A percentile compares a stretch with the other conserved stretches of the same genome.
phyloP scores from a whole-genome alignment of 2,797 vertebrate species.

The Notoglanidium macrostoma region DNA sequence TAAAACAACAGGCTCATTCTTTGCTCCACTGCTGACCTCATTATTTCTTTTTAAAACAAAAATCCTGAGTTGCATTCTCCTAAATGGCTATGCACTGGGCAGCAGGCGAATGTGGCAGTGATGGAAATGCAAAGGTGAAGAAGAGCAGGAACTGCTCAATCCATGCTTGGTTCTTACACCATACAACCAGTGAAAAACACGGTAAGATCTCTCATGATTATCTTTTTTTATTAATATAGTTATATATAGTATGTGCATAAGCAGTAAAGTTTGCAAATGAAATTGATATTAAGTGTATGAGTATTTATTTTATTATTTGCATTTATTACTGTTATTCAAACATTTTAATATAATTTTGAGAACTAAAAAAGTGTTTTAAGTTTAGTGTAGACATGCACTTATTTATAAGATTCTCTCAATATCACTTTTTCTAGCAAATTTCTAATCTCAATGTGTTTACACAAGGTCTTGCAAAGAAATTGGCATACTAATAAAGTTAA shows the following conservation, averaged over 20 bases:
- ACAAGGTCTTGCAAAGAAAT: background rate
- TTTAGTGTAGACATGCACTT: background rate
- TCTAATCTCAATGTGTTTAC: background rate
- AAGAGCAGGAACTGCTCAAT: conserved; percentile 19
- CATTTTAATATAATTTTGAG: background rate
- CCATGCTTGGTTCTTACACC: conserved; percentile 31
- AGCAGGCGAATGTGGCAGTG: conserved; percentile 49
- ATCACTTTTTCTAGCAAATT: background rate
- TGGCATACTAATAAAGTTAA: background rate
- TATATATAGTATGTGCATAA: background rate
- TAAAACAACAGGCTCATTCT: conserved; percentile 84
- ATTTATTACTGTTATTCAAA: background rate
- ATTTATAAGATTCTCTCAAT: background rate
- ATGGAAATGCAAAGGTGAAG: conserved; percentile 67
- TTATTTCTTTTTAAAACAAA: conserved; percentile 82
- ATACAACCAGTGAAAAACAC: conserved; percentile 67
- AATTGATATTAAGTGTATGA: background rate
- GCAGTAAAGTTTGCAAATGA: background rate
- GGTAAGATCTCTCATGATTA: conserved; percentile 65
- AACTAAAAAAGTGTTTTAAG: background rate
- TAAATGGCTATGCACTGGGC: conserved; percentile 65
- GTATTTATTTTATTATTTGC: background rate
- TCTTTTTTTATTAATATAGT: background rate
- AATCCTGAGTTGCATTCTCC: conserved; percentile 81
- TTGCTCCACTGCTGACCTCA: conserved; percentile 80